Conservation (phyloP, 2,113 vertebrate genomes). For the Semicossyphus pulcher region DNA sequence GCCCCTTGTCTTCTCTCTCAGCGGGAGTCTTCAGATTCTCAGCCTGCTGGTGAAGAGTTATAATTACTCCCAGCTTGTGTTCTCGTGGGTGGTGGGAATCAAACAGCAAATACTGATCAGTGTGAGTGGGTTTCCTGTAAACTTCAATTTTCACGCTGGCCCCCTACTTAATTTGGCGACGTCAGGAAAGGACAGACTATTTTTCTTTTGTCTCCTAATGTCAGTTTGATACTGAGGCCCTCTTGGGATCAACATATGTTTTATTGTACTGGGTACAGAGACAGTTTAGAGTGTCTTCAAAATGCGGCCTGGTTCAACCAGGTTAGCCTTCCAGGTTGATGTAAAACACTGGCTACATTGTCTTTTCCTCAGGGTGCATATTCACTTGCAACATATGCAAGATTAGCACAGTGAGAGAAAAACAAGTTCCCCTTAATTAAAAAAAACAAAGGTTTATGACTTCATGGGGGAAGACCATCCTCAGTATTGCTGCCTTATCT, state of each 20-base stretch:
- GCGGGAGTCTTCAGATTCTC: slow-evolving; percentile 45
- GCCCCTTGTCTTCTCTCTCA: slow-evolving; percentile 34
- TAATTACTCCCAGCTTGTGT: slow-evolving; percentile 70
- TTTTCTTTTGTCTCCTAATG: neutral
- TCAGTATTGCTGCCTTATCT: no score
- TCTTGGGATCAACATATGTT: neutral
- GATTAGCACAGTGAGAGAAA: neutral
- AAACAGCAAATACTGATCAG: slow-evolving; percentile 58
- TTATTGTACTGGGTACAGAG: neutral
- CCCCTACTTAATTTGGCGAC: neutral
- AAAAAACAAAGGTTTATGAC: neutral
- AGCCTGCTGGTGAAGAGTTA: slow-evolving; percentile 54
- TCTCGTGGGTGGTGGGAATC: slow-evolving; percentile 59
- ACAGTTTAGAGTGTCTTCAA: neutral
- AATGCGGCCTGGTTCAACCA: no score
- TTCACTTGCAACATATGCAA: neutral
- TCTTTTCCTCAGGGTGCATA: neutral
- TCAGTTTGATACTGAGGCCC: neutral
- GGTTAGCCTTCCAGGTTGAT: neutral
- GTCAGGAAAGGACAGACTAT: neutral
- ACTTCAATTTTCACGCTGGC: slow-evolving; percentile 29
- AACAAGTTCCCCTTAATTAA: neutral
- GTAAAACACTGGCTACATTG: neutral
- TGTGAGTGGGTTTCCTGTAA: slow-evolving; percentile 45
- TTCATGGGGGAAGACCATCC: no score